Evolutionary conservation across 2,113 vertebrate genomes (phyloP).

Genomic region (Carollia perspicillata): DNA sequence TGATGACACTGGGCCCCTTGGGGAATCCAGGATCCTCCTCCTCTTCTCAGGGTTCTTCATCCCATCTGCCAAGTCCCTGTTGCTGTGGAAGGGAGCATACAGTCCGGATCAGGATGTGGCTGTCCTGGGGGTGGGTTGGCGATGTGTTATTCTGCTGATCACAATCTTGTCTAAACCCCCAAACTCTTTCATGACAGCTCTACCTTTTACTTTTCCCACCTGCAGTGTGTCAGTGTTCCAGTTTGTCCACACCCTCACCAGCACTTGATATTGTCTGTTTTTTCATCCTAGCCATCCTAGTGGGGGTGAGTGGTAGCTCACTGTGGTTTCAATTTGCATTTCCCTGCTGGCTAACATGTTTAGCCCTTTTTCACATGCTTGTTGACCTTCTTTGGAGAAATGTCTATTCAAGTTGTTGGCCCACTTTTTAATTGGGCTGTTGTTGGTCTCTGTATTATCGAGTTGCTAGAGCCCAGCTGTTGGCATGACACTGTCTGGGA

Average conservation of each 20-base stretch:
- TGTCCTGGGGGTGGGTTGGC: not conserved
- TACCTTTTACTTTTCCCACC: fast-evolving
- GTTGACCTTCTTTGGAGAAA: not conserved
- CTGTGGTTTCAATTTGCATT: not conserved
- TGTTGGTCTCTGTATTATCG: not conserved
- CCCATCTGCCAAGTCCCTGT: not conserved
- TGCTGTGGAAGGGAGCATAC: not conserved
- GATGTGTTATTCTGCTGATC: not conserved
- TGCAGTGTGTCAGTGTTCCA: too few relatives aligned
- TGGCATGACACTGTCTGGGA: not conserved
- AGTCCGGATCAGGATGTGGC: not conserved
- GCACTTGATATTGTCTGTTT: not conserved
- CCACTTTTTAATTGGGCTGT: too few relatives aligned
- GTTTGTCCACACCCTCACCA: fast-evolving
- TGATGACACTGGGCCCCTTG: not conserved
- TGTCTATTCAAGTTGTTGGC: too few relatives aligned
- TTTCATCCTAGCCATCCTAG: fast-evolving
- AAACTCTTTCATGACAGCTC: fast-evolving
- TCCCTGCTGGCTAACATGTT: not conserved
- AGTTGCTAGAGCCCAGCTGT: not conserved
- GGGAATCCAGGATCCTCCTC: not conserved
- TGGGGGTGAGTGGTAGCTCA: fast-evolving
- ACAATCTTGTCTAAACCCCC: not conserved
- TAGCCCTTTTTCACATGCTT: not conserved
- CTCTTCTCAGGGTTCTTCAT: not conserved